Conservation (phyloP, 2,888 invertebrate genomes). For the Digitonthophagus gazella region DNA sequence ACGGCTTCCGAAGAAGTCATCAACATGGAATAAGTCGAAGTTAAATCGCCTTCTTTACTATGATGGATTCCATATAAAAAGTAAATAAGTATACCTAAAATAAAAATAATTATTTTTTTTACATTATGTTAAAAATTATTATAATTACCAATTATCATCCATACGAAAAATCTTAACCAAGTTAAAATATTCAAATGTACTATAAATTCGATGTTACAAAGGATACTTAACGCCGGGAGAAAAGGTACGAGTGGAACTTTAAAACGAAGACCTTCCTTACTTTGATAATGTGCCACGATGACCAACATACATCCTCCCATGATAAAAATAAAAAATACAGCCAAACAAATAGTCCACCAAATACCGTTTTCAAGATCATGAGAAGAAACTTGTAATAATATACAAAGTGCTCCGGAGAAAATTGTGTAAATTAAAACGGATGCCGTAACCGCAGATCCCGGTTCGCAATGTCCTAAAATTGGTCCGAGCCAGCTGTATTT, state of each 20-base stretch:
- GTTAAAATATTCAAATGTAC: conserved; percentile 76
- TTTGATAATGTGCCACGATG: conserved; percentile 71
- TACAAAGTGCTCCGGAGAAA: conserved; percentile 68
- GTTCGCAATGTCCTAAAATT: conserved; percentile 69
- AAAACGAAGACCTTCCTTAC: conserved; percentile 67
- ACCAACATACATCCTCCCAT: conserved; percentile 68
- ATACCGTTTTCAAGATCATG: conserved; percentile 54
- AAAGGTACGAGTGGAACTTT: conserved; percentile 80
- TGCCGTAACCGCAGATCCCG: conserved; percentile 71
- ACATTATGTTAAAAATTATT: background rate
- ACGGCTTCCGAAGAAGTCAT: conserved; percentile 65
- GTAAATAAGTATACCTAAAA: conserved; percentile 72
- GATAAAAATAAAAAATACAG: conserved; percentile 61
- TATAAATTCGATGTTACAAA: conserved; percentile 81
- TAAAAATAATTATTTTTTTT: background rate
- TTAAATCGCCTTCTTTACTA: conserved; percentile 71
- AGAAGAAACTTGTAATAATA: conserved; percentile 60
- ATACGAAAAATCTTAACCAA: conserved; percentile 81
- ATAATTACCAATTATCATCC: conserved; percentile 76
- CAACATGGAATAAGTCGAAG: conserved; percentile 62
- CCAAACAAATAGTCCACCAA: conserved; percentile 69
- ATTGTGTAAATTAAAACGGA: conserved; percentile 70
- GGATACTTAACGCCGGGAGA: conserved; percentile 74
- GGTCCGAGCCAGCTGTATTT: conserved; percentile 74
- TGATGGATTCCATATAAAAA: conserved; percentile 84